A percentile compares a stretch with the other conserved stretches of the same genome.
These are phyloP conservation scores for Phymanthus crucifer DNA, from an alignment of 92 coral and sea anemone genomes.

Conservation along the genomic window DNA sequence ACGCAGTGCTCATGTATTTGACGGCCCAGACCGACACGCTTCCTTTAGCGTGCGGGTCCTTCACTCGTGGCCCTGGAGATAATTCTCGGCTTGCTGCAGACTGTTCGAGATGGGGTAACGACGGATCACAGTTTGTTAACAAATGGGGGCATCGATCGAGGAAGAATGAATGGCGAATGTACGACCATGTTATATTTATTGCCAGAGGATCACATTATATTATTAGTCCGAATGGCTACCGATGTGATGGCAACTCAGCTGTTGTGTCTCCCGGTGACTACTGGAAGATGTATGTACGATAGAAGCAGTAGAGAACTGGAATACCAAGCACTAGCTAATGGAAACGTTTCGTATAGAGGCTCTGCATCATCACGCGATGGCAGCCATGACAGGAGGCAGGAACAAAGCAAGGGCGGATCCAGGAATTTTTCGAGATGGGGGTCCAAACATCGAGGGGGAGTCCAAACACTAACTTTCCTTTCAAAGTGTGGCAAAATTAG, in stretches of 20 bases:
- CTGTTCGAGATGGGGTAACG: conserved; percentile 30
- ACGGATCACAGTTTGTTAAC: background rate
- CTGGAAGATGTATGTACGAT: conserved; percentile 49
- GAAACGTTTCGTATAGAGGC: too few relatives aligned
- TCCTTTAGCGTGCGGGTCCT: conserved; percentile 34
- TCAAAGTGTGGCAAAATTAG: too few relatives aligned
- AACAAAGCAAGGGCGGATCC: too few relatives aligned
- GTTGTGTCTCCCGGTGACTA: background rate
- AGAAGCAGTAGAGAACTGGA: background rate
- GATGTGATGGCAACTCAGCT: conserved; percentile 36
- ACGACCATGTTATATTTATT: conserved; percentile 28
- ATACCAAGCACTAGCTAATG: too few relatives aligned
- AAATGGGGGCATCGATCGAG: conserved; percentile 6
- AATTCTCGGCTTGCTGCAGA: conserved; percentile 21
- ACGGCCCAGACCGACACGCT: conserved; percentile 14
- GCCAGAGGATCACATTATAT: conserved; percentile 1
- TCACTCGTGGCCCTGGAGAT: conserved; percentile 12
- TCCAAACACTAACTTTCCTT: too few relatives aligned
- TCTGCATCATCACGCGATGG: too few relatives aligned
- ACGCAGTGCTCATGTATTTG: conserved; percentile 43
- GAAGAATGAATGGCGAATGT: background rate
- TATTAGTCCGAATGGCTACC: conserved; percentile 2
- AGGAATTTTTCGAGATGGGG: too few relatives aligned
- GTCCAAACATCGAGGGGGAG: too few relatives aligned
- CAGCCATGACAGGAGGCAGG: too few relatives aligned